Percentiles rank a stretch among this genome's conserved stretches.
These are phyloP conservation scores for Lepas anatifera DNA, from an alignment of 2,888 invertebrate genomes.

Conservation along the genomic window DNA sequence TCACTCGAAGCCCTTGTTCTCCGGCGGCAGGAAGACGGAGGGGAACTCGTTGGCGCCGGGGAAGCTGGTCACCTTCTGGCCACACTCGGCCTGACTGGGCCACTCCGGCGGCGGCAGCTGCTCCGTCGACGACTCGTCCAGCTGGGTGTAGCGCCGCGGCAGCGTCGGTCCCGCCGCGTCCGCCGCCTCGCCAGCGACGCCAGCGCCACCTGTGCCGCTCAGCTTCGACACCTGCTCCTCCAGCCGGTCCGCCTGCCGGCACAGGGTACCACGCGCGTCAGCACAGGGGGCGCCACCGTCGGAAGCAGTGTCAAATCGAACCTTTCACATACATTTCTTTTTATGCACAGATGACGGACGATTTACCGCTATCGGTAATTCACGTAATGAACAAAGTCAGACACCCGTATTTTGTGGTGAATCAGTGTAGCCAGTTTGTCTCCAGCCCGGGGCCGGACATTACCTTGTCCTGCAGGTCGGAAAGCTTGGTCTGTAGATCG, in stretches of 20 bases:
- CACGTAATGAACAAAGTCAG: too few species aligned
- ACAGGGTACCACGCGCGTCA: too few species aligned
- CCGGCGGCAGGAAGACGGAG: slow-evolving; percentile 57
- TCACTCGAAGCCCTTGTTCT: slow-evolving; percentile 65
- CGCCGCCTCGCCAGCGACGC: neutral
- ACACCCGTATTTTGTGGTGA: too few species aligned
- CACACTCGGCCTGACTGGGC: slow-evolving; percentile 38
- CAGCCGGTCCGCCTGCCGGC: neutral
- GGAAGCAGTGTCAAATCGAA: too few species aligned
- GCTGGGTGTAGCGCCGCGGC: neutral
- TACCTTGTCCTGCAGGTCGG: slow-evolving; percentile 12
- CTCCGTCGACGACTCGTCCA: slow-evolving; percentile 35
- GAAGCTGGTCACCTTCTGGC: slow-evolving; percentile 37
- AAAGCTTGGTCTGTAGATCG: slow-evolving; percentile 22
- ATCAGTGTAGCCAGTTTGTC: too few species aligned
- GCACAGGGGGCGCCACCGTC: too few species aligned
- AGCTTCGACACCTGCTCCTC: slow-evolving; percentile 16
- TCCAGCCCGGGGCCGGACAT: too few species aligned
- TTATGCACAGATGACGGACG: too few species aligned
- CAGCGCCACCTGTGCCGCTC: too few species aligned
- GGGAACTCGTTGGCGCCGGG: slow-evolving; percentile 36
- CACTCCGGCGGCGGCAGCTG: slow-evolving; percentile 39
- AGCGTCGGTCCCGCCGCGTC: neutral
- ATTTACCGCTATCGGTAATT: too few species aligned
- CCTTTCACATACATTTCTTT: too few species aligned